Evolutionary conservation across 1,140 invertebrate genomes (phyloP), one percentile per base, ranked within the genome.

Genomic region (Frieseomelitta varia): DNA sequence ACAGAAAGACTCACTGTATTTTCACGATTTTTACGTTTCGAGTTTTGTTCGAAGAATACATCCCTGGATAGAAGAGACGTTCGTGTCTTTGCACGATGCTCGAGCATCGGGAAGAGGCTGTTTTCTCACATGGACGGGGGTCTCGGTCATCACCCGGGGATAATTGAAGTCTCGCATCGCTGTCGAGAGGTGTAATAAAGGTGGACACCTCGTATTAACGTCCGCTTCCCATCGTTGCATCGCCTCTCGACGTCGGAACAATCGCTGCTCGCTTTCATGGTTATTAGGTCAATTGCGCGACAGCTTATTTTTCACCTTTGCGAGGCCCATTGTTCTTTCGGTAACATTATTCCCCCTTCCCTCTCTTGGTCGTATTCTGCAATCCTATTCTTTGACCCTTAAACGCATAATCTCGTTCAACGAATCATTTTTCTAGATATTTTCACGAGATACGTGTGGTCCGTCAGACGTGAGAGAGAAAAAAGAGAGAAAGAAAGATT

Each of bases 231-330:
- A 83, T 80, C 51, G 53, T 65, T 30, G 69, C 61, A 77, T 84
- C 87, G 47, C 77, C 85, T 79, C 79, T 69, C 30, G 27, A 53
- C 77, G 74, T 63, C 68, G 27, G 63, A 77, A 53, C 81, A 69
- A 88, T 88, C 75, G 77, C 83, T 69, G 73, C 63, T 77, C 85
- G 77, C 84, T 86, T 84, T 89, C 85, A 77, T 81, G 87, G 87
- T 88, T 88, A 88, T 88, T 79, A 88, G 76, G 84, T 88, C 85
- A 80, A 84, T 84, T 80, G 83, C 80, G 77, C 83, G 87, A 88
- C 85, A 86, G 87, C 76, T 79, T 15, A 83, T 88, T 81, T 87
- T 81, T 85, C 53, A 11, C 19, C n/a, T 65, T 39, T 17, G 24
- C 27, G 30, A 30, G 14, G 47, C 55, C 82, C 19, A 83, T 83